Conservation (phyloP, 2,797 vertebrate genomes). For the Sitta carolinensis region DNA sequence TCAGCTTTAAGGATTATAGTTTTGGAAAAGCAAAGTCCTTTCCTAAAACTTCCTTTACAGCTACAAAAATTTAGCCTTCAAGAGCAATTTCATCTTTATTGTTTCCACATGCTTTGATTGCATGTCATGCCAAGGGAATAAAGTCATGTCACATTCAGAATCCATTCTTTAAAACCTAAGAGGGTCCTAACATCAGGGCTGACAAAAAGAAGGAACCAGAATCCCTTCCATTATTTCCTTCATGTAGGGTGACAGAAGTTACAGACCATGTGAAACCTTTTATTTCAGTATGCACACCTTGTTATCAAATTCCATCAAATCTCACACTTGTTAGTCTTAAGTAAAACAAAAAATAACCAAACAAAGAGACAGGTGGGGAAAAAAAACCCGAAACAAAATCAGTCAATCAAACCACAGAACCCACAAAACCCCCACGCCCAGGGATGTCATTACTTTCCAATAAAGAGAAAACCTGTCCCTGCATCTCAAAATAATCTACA, state of each 20-base stretch:
- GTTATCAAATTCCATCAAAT: background rate
- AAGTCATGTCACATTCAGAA: background rate
- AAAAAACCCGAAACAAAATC: rapidly evolving
- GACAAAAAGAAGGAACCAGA: background rate
- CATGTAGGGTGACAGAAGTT: background rate
- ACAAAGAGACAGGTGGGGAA: rapidly evolving
- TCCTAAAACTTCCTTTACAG: background rate
- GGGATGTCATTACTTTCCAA: background rate
- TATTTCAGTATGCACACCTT: background rate
- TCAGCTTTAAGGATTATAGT: background rate
- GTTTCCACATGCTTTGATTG: background rate
- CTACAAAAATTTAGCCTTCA: background rate
- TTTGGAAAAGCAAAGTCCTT: background rate
- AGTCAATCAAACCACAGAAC: background rate
- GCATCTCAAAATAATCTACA: background rate
- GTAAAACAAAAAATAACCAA: background rate
- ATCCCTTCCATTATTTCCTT: background rate
- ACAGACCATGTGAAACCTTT: background rate
- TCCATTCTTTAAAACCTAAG: background rate
- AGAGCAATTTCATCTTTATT: background rate
- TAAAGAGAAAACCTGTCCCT: background rate
- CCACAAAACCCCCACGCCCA: rapidly evolving
- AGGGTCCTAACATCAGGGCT: background rate
- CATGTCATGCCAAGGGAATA: background rate
- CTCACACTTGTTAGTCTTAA: rapidly evolving